Evolutionary conservation across 2,797 vertebrate genomes (phyloP).

Genomic region (Tauraco hartlaubi): DNA sequence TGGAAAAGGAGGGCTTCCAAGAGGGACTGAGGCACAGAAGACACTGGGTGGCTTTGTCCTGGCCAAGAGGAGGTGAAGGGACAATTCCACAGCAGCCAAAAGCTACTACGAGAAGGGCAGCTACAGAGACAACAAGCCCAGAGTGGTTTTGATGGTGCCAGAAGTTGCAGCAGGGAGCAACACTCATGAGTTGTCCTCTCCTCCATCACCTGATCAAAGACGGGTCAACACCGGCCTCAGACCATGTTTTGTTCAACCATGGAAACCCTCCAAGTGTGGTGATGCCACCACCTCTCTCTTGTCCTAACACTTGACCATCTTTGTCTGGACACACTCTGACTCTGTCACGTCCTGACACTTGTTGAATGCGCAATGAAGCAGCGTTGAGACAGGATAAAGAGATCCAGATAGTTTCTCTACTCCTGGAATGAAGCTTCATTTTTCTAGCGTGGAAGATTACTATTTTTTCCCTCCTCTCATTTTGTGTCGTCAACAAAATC

Average conservation of each 20-base stretch:
- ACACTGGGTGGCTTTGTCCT: not conserved
- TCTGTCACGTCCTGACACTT: not conserved
- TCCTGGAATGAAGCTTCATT: not conserved
- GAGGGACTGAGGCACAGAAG: not conserved
- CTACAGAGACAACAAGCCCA: not conserved
- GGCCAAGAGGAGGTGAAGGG: not conserved
- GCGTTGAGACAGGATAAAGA: not conserved
- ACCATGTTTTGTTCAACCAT: not conserved
- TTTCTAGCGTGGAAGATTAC: not conserved
- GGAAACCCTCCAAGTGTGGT: not conserved
- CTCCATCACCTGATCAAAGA: not conserved
- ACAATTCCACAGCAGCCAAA: not conserved
- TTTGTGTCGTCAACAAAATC: too few relatives aligned
- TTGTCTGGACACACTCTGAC: too few relatives aligned
- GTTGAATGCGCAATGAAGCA: too few relatives aligned
- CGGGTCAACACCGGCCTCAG: not conserved
- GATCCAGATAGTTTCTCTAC: not conserved
- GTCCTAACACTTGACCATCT: not conserved
- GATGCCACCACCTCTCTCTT: not conserved
- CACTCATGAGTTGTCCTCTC: not conserved
- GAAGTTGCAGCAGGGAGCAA: not conserved
- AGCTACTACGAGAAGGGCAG: not conserved
- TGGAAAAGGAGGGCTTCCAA: not conserved
- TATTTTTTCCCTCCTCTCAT: too few relatives aligned
- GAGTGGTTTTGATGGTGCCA: not conserved